A percentile compares a stretch with the other conserved stretches of the same genome.
Conservation (phyloP, 2,113 vertebrate genomes). For the Balaeniceps rex region DNA sequence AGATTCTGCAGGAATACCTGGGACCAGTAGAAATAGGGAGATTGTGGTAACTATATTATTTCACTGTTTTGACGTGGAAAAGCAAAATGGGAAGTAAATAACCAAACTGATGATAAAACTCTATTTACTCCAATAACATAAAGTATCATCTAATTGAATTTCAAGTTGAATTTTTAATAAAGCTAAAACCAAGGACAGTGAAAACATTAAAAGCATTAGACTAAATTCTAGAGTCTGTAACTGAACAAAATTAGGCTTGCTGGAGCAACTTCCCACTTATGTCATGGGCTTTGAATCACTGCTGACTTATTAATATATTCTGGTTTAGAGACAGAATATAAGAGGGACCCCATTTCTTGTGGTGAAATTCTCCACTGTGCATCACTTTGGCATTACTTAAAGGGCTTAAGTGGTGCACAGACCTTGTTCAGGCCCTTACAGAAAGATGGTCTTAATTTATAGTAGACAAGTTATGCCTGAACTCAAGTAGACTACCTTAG, state of each 20-base stretch:
- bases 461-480: background rate
- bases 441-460: background rate
- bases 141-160: background rate
- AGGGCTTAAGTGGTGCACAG: background rate
- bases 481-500: background rate
- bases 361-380: background rate
- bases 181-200: background rate
- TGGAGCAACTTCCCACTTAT: background rate
- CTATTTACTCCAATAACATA: background rate
- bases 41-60: background rate
- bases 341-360: background rate
- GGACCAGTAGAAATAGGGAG: background rate
- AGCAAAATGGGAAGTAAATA: background rate
- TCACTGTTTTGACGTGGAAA: background rate
- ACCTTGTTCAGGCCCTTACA: background rate
- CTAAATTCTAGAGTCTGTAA: background rate
- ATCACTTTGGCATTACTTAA: background rate
- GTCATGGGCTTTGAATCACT: background rate
- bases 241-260: background rate
- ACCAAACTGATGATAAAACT: background rate
- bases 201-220: background rate
- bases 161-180: conserved; percentile 9
- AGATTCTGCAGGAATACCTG: background rate
- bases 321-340: background rate
- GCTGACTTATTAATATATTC: background rate